These are phyloP conservation scores for Entomobrya multifasciata DNA, from an alignment of 2,888 invertebrate genomes.

Conservation along the genomic window DNA sequence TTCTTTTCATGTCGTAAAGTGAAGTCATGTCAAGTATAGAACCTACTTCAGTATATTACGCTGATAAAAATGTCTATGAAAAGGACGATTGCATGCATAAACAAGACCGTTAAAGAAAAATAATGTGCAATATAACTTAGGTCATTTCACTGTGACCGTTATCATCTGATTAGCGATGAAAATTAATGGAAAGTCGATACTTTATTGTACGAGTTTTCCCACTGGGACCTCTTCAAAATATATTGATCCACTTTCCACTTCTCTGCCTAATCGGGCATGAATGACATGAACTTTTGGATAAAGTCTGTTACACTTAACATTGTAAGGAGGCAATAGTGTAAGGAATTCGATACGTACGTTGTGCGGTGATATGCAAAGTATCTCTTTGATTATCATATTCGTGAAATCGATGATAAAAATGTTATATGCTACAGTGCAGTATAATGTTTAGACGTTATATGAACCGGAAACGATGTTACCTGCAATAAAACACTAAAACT, in stretches of 20 bases:
- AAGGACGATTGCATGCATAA: not conserved
- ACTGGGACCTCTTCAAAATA: slow-evolving; percentile 48
- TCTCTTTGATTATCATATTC: too few species aligned
- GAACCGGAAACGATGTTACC: too few species aligned
- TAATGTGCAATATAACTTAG: slow-evolving; percentile 27
- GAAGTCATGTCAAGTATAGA: too few species aligned
- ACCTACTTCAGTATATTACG: too few species aligned
- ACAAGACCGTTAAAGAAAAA: too few species aligned
- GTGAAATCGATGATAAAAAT: too few species aligned
- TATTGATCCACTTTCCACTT: slow-evolving; percentile 45
- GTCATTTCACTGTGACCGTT: slow-evolving; percentile 46
- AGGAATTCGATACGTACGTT: not conserved
- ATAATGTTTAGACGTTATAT: too few species aligned
- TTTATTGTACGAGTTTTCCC: slow-evolving; percentile 46
- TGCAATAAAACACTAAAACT: too few species aligned
- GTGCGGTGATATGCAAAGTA: too few species aligned
- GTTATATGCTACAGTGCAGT: too few species aligned
- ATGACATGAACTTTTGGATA: too few species aligned
- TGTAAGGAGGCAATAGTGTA: slow-evolving; percentile 27
- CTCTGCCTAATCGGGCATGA: slow-evolving; percentile 32
- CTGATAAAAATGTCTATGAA: not conserved
- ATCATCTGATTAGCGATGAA: slow-evolving; percentile 42
- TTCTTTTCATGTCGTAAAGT: slow-evolving; percentile 1
- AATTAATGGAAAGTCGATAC: slow-evolving; percentile 73
- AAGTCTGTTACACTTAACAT: too few species aligned